Evolutionary conservation across 2,888 invertebrate species (phyloP).

Genomic region (Drosophila austrosaltans): DNA sequence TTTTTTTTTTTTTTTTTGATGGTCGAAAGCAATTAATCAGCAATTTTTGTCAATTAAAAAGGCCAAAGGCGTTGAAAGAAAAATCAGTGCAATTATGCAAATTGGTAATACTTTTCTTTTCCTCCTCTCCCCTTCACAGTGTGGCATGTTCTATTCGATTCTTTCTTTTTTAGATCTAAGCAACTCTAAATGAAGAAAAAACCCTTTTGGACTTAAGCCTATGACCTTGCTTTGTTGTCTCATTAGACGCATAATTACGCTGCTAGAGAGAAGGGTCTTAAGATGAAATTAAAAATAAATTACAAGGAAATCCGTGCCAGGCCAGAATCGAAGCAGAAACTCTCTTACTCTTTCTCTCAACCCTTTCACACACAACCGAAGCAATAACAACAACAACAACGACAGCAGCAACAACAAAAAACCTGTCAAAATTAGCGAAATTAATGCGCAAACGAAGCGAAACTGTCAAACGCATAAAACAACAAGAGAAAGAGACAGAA

Average conservation of each 20-base stretch:
- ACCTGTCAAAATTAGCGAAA: slow-evolving; percentile 74
- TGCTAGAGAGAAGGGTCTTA: slow-evolving; percentile 45
- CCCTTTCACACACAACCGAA: background rate
- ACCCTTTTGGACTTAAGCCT: slow-evolving; percentile 36
- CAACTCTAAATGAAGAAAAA: background rate
- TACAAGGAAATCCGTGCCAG: slow-evolving; percentile 64
- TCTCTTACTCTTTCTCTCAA: background rate
- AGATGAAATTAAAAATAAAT: slow-evolving; percentile 73
- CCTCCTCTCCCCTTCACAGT: no score
- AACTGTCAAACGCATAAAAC: slow-evolving; percentile 56
- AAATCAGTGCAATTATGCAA: slow-evolving; percentile 74
- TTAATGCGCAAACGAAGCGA: slow-evolving; percentile 70
- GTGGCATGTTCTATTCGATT: slow-evolving; percentile 15
- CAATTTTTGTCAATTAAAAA: slow-evolving; percentile 59
- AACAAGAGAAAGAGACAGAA: slow-evolving; percentile 5
- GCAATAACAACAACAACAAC: background rate
- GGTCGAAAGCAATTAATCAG: slow-evolving; percentile 71
- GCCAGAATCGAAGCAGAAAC: slow-evolving; percentile 59
- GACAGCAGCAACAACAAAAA: slow-evolving; percentile 21
- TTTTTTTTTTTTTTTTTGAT: slow-evolving; percentile 25
- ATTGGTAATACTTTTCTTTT: slow-evolving; percentile 54
- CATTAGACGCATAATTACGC: slow-evolving; percentile 75
- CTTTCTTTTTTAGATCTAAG: slow-evolving; percentile 30
- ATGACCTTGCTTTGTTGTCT: slow-evolving; percentile 71
- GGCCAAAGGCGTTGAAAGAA: slow-evolving; percentile 39